phyloP scores from a whole-genome alignment of 1,140 invertebrate genomes.

The Drosophila lowei region DNA sequence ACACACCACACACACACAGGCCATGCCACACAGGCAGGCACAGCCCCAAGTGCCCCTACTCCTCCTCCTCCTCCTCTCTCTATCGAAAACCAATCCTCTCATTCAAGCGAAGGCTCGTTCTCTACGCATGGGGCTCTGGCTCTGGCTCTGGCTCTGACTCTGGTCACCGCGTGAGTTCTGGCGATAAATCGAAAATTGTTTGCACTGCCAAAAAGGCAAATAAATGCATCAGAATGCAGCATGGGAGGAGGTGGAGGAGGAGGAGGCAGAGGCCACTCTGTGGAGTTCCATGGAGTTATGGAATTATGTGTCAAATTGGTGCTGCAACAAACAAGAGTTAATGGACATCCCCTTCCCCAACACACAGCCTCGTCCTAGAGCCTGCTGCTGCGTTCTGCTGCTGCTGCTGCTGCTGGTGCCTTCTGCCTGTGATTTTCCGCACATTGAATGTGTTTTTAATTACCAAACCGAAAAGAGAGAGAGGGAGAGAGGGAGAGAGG shows the following conservation, averaged over 20 bases:
- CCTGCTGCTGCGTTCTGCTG: conserved; percentile 11
- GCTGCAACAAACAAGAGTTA: conserved; percentile 71
- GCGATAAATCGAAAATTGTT: conserved; percentile 80
- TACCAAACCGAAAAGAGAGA: conserved; percentile 40
- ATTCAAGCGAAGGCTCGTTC: conserved; percentile 12
- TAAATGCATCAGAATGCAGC: conserved; percentile 69
- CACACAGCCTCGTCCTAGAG: not conserved
- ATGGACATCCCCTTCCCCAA: conserved; percentile 50
- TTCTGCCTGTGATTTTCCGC: conserved; percentile 74
- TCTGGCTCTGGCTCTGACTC: conserved; percentile 4
- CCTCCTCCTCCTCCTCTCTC: not conserved
- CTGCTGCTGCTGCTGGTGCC: conserved; percentile 17
- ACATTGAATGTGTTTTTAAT: conserved; percentile 82
- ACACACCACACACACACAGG: conserved; percentile 47
- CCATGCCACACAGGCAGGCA: conserved; percentile 38
- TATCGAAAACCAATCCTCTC: not conserved
- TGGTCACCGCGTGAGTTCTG: conserved; percentile 66
- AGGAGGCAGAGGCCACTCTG: not conserved
- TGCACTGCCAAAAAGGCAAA: conserved; percentile 79
- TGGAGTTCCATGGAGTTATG: conserved; percentile 64
- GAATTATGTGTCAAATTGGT: conserved; percentile 79
- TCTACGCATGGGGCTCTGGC: conserved; percentile 1
- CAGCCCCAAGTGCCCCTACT: too few relatives aligned
- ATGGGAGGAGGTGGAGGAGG: conserved; percentile 5
- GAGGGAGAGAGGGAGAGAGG: not conserved